Evolutionary conservation across 2,113 vertebrate genomes (phyloP), one percentile per base, ranked within the genome.

Genomic region (Jacana jacana): DNA sequence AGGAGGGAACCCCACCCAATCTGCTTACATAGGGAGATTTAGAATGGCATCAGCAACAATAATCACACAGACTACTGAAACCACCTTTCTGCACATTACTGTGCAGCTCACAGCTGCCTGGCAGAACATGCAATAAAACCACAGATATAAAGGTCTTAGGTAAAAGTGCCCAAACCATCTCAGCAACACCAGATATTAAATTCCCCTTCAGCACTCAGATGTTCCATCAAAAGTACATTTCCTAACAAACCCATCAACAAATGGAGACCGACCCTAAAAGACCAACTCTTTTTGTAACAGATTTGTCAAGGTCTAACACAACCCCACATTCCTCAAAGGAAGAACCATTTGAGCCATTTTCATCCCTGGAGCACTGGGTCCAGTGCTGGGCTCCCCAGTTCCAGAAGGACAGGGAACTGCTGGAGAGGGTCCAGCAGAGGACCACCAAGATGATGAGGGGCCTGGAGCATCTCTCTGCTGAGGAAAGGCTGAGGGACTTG

Each of bases 151-250:
- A 86, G 7, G 33, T 14, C 52, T 52, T 11, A 35, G 46, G 75
- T 24, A 72, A 80, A 89, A 72, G 28, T 61, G 31, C 40, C 81
- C 13, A 61, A 94, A 15, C 10, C 49, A 33, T 10, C 54, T 40
- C 24, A 40, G 57, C 35, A 60, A 69, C 31, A 61, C n/a, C 65
- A 39, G 25, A 20, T 24, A 11, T 54, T 28, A 54, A 33, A 80
- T 16, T 49, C n/a, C 61, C 25, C 31, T 42, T 60, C 35, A 48
- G 58, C 6, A 5, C 64, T 52, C 2, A 7, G 22, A 25, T 42
- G 58, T n/a, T 44, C 31, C 48, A 0, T 16, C 33, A 25, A 6
- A 11, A 0, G 4, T 20, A 7, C 1, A 17, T 20, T 54, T 37
- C 40, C 27, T 51, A 30, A 30, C 0, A 4, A 66, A 10, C 16